Percentiles rank a stretch among this genome's conserved stretches.
Evolutionary conservation across 2,113 vertebrate species (phyloP).

Genomic region (Chauna torquata): DNA sequence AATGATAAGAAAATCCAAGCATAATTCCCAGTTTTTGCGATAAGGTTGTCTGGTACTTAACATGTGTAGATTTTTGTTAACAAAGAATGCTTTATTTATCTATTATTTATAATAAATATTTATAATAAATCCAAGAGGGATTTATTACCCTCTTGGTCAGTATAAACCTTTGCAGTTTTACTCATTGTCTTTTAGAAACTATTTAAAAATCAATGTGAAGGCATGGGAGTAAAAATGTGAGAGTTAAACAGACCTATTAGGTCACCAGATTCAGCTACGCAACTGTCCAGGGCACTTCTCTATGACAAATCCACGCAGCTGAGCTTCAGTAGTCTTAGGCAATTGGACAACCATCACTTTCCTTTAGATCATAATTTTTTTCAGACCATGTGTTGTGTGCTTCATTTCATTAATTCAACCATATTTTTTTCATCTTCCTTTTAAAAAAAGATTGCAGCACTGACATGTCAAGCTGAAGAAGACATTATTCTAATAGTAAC

Average conservation of each 20-base stretch:
- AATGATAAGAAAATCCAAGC: not conserved
- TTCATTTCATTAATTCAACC: slow-evolving; percentile 23
- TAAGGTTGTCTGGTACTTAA: not conserved
- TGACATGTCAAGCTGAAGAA: slow-evolving; percentile 55
- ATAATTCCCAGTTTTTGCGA: not conserved
- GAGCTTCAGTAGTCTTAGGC: not conserved
- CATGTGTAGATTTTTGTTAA: not conserved
- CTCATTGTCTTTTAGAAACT: not conserved
- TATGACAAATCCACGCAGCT: not conserved
- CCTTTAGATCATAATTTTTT: not conserved
- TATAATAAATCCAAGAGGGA: too few species aligned
- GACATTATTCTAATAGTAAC: slow-evolving; percentile 59
- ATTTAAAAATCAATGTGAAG: not conserved
- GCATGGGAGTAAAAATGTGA: not conserved
- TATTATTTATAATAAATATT: too few species aligned
- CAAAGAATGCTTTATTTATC: not conserved
- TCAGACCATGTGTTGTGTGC: slow-evolving; percentile 1
- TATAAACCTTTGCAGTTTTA: not conserved
- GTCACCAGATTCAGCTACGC: not conserved
- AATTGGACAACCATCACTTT: not conserved
- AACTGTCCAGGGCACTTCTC: not conserved
- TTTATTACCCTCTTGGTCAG: not conserved
- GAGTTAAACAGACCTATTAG: not conserved
- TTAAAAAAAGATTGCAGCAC: slow-evolving; percentile 59
- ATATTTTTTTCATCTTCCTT: slow-evolving; percentile 48